Conservation (phyloP, 2,888 invertebrate genomes). For the Beris chalybata region DNA sequence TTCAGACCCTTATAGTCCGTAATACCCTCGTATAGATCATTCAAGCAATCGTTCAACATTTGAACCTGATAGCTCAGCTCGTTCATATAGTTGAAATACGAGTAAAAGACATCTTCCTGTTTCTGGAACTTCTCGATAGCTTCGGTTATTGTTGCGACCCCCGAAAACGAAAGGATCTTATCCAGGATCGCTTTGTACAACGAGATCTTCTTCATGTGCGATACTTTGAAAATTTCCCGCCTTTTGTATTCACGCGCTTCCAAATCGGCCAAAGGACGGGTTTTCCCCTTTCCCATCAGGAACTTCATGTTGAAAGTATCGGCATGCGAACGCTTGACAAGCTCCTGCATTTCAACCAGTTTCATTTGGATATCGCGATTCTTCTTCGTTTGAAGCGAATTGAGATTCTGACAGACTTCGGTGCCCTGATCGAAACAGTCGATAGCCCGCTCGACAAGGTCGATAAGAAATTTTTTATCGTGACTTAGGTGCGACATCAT, state of each 20-base stretch:
- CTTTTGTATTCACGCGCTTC: constrained; percentile 52
- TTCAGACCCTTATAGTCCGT: constrained; percentile 43
- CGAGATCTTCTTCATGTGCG: constrained; percentile 49
- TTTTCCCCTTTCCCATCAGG: constrained; percentile 47
- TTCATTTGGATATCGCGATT: constrained; percentile 39
- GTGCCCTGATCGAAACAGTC: constrained; percentile 52
- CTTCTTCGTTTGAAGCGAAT: constrained; percentile 47
- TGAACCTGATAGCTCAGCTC: constrained; percentile 54
- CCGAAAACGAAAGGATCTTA: constrained; percentile 37
- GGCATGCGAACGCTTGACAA: constrained; percentile 49
- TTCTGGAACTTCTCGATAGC: constrained; percentile 52
- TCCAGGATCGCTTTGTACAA: constrained; percentile 50
- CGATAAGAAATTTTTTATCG: constrained; percentile 53
- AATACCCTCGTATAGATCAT: constrained; percentile 50
- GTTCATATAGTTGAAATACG: constrained; percentile 54
- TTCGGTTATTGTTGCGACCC: constrained; percentile 44
- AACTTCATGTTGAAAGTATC: constrained; percentile 49
- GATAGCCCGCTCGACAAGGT: constrained; percentile 52
- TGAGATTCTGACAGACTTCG: constrained; percentile 51
- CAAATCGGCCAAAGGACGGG: constrained; percentile 47
- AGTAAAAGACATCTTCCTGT: constrained; percentile 54
- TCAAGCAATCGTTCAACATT: constrained; percentile 48
- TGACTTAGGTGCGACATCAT: constrained; percentile 50
- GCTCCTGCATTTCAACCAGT: constrained; percentile 48
- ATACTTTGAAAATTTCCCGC: constrained; percentile 48